Conservation (phyloP, 2,888 invertebrate genomes). For the Caenorhabditis imperialis region DNA sequence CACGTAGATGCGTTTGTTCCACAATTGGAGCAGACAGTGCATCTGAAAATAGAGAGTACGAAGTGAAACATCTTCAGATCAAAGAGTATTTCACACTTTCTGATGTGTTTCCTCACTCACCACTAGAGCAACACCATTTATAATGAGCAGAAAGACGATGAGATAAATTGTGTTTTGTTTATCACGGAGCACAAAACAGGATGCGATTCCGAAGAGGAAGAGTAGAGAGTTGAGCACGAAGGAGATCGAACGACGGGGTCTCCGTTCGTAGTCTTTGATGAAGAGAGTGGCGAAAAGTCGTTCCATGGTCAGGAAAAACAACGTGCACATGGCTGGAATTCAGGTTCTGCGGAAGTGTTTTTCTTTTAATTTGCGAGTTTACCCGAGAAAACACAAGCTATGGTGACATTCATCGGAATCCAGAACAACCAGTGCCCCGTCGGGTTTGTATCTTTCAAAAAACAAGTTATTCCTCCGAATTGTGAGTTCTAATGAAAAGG, state of each 20-base stretch:
- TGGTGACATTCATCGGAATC: constrained; percentile 27
- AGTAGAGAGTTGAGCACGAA: constrained; percentile 18
- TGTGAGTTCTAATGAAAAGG: no score
- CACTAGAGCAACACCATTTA: constrained; percentile 23
- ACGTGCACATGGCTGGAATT: constrained; percentile 35
- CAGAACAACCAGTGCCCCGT: constrained; percentile 9
- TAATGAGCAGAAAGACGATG: constrained; percentile 20
- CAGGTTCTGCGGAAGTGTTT: no score
- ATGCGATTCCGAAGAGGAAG: constrained; percentile 10
- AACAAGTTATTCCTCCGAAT: no score
- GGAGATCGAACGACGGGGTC: constrained; percentile 17
- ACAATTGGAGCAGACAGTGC: constrained; percentile 12
- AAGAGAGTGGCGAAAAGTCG: constrained; percentile 27
- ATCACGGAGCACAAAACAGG: constrained; percentile 16
- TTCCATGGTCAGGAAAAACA: constrained; percentile 34
- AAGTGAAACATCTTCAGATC: no score
- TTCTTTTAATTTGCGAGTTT: background rate
- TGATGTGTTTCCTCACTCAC: background rate
- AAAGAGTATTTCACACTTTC: no score
- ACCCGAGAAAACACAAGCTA: constrained; percentile 27
- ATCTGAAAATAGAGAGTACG: no score
- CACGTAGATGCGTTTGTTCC: constrained; percentile 28
- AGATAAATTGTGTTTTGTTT: constrained; percentile 15
- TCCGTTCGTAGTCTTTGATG: constrained; percentile 21
- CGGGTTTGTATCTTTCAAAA: constrained; percentile 21